Base-by-base conservation (phyloP, 2,797 vertebrate genomes). In the Microctenopoma lineatum region DNA sequence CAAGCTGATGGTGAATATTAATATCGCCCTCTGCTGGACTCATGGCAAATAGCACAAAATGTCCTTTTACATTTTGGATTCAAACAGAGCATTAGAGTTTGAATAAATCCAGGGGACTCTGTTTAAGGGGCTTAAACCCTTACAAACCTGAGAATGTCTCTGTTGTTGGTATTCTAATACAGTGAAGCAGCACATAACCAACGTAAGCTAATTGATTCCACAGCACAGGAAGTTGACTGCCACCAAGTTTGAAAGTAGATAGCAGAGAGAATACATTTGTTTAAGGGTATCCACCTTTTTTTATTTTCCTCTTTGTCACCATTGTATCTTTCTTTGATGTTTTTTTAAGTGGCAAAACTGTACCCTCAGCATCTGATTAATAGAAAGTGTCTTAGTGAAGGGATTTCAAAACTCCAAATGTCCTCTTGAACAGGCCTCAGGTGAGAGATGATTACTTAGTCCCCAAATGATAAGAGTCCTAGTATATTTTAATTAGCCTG, bases 401-500 rank as follows among this genome's bases (percentile, higher is more conserved):
- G 51, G 44, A 59, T 60, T 65, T 74, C 2, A 38, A 75, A 54
- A 60, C 16, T 21, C 39, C 39, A 70, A 69, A 68, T 14, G 71
- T 72, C 52, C 36, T 57, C 48, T 45, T 52, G 34, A 80, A 81
- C 41, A 44, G 5, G 65, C 77, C 76, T 59, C 78, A 80, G 77
- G 83, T 80, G 69, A 67, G 56, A 80, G 50, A 66, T n/a, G 61
- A 80, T 80, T 75, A 65, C 66, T 32, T 11, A 53, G 68, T 81
- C 77, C 79, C 77, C 55, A 59, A 70, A 79, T 77, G 74, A 58
- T 63, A 53, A 60, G 56, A 75, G 73, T n/a, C 67, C 75, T 59
- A 52, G 32, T 73, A 59, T 71, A 70, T 81, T 82, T 84, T 79
- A 87, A 86, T 86, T 77, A 84, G 77, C 81, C 81, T 79, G 70